phyloP scores from a whole-genome alignment of 2,113 vertebrate genomes.

The Varanus komodoensis region DNA sequence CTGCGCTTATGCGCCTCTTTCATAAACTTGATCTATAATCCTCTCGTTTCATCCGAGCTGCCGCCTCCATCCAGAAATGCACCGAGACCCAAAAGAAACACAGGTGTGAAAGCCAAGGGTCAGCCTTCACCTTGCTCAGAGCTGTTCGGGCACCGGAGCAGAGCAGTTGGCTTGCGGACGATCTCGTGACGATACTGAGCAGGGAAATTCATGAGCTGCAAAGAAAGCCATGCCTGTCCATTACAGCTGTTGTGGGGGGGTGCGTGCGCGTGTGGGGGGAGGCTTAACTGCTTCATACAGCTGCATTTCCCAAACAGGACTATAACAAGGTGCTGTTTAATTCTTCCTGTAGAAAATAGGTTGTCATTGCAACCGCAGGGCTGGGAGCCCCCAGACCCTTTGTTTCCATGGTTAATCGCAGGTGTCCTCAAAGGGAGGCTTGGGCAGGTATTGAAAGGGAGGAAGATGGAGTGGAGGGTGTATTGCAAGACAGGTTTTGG shows the following conservation, averaged over 20 bases:
- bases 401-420: constrained; percentile 9
- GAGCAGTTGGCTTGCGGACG: constrained; percentile 23
- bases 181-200: constrained; percentile 36
- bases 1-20: neutral
- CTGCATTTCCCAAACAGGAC: constrained; percentile 28
- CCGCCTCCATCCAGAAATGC: neutral
- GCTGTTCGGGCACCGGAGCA: neutral
- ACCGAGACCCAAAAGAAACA: too few species aligned
- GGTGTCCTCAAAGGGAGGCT: neutral
- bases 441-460: neutral
- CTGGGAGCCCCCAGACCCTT: neutral
- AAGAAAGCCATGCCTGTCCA: constrained; percentile 20
- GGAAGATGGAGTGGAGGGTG: neutral
- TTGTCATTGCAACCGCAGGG: neutral
- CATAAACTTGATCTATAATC: neutral
- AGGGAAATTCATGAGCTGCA: constrained; percentile 26
- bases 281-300: neutral
- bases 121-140: neutral
- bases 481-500: neutral
- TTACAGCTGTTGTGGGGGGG: constrained; percentile 15
- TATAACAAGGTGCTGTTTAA: constrained; percentile 12
- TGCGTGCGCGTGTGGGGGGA: neutral
- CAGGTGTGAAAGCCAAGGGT: too few species aligned
- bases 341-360: constrained; percentile 36
- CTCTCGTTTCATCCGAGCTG: neutral